Evolutionary conservation across 2,113 vertebrate species (phyloP), one percentile per base, ranked within the genome.

Genomic region (Thomomys bottae): DNA sequence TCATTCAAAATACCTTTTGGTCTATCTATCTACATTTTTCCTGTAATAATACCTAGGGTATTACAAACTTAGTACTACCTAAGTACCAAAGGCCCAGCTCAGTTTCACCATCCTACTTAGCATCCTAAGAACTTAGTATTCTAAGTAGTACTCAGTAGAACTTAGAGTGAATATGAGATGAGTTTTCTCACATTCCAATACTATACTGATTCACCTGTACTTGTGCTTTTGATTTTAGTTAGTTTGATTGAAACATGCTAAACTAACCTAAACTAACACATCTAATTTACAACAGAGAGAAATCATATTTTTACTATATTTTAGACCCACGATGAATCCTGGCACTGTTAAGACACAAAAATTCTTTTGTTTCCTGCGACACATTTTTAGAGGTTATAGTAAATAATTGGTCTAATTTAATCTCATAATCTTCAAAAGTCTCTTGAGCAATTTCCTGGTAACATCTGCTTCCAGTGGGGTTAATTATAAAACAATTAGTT

Each of bases 401-500:
- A 66, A 93, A 40, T 93, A 94, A 92, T 93, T 91, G 93, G 38
- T 68, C 81, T 93, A 79, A 72, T 78, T 96, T 97, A 96, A 96
- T 96, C 93, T 95, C 70, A 91, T 94, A 80, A 89, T 92, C 77
- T 87, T 7, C 76, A 85, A 38, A 97, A 93, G 11, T 95, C 96
- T 97, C 95, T 90, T 75, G 28, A 87, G 66, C 66, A 77, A 96
- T 91, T 94, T 84, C 59, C 61, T 93, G 45, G 80, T 88, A 80
- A 57, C 79, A 89, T 95, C 91, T 96, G 67, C 68, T 94, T 96
- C 84, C 73, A 92, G 42, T 91, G 45, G 93, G 75, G 45, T 78
- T 94, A 95, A 88, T 96, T 95, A 80, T 17, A 95, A 96, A 95
- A 57, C 57, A 78, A 57, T 94, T 94, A 92, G 24, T 57, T 89